These are phyloP conservation scores for Littorina saxatilis DNA, from an alignment of 1,140 invertebrate species.

Conservation along the genomic window DNA sequence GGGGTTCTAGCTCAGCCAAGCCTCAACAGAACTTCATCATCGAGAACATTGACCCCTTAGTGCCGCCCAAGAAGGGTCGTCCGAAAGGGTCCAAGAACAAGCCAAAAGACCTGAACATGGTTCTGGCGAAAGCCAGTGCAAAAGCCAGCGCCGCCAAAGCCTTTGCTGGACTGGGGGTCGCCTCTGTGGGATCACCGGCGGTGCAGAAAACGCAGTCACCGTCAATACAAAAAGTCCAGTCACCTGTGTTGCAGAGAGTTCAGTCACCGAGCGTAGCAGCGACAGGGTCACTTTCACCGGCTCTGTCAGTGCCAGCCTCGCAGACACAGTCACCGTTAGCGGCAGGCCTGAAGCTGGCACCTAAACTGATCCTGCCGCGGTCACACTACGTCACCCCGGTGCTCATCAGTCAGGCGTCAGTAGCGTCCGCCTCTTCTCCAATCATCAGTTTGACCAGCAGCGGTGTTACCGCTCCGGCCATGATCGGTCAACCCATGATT, in stretches of 20 bases:
- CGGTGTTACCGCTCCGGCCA: neutral
- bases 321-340: neutral
- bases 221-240: neutral
- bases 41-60: slow-evolving; percentile 37
- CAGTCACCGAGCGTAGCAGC: slow-evolving; percentile 2
- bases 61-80: slow-evolving; percentile 58
- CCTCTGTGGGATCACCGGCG: slow-evolving; percentile 9
- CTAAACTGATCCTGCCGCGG: slow-evolving; percentile 37
- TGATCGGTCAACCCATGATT: slow-evolving; percentile 57
- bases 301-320: neutral
- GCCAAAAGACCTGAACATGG: slow-evolving; percentile 51
- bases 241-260: slow-evolving; percentile 10
- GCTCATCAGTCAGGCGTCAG: slow-evolving; percentile 6
- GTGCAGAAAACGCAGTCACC: slow-evolving; percentile 22
- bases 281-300: neutral
- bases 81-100: slow-evolving; percentile 68
- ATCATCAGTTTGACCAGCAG: slow-evolving; percentile 19
- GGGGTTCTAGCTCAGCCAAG: neutral
- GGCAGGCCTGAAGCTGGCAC: neutral
- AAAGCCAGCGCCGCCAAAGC: slow-evolving; percentile 27
- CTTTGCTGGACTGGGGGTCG: neutral
- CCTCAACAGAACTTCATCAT: slow-evolving; percentile 38
- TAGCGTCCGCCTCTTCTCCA: neutral
- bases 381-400: slow-evolving; percentile 27
- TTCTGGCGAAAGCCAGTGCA: slow-evolving; percentile 44